Evolutionary conservation across 2,113 vertebrate genomes (phyloP), one percentile per base, ranked within the genome.

Genomic region (Microtus montanus): DNA sequence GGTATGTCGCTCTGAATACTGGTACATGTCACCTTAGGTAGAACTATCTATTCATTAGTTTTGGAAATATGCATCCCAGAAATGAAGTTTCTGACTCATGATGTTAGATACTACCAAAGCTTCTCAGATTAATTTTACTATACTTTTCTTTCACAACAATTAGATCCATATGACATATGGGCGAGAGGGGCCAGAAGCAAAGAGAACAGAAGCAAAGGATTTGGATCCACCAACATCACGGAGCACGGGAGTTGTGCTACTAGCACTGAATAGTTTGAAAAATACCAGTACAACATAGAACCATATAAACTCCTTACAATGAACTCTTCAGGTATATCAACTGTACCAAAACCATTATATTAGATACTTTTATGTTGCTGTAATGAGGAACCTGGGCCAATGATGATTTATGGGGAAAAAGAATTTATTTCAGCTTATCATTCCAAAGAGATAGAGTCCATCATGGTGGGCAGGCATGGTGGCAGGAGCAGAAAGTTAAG

Each of bases 111-210:
- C 10, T 47, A 20, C 35, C 24, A 38, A 88, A 79, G 1, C 28
- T 70, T 77, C 92, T 41, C 22, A 94, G 68, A 95, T 28, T 78
- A 89, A 89, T 63, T 91, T 22, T 19, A 84, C 4, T 83, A 79
- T 47, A 8, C 66, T 47, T 85, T 84, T 19, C 54, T 95, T 75
- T 93, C n/a, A 84, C 30, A 20, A 41, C 0, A 74, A 17, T 83
- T 15, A 20, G 30, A 49, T 87, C 20, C 30, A 54, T 54, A 22
- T 71, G 64, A 52, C 47, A 28, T 35, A 38, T 70, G 66, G 35
- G 15, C 9, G 33, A 4, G 30, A 58, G 58, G 19, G 19, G 24
- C 30, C 49, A 52, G 49, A 52, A 52, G 49, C 49, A 52, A 49
- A 86, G 33, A 87, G 33, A 38, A n/a, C 19, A 71, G 8, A 30